Evolutionary conservation across 2,113 vertebrate genomes (phyloP).

Genomic region (Taurulus bubalis): DNA sequence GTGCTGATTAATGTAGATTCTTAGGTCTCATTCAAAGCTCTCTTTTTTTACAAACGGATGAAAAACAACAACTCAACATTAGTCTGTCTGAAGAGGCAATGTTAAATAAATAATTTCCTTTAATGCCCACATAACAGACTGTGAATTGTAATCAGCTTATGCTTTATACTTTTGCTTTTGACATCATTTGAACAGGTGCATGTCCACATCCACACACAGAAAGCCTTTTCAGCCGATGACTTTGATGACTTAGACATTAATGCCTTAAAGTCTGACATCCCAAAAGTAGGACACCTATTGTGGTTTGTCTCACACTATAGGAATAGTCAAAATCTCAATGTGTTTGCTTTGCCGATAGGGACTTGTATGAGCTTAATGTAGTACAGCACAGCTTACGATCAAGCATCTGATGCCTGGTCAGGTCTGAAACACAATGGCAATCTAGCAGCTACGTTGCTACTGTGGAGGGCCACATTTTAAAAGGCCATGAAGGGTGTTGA

Average conservation of each 20-base stretch:
- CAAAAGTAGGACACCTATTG: neutral
- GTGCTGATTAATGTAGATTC: slow-evolving; percentile 37
- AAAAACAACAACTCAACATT: slow-evolving; percentile 21
- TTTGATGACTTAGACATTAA: neutral
- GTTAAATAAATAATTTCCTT: slow-evolving; percentile 12
- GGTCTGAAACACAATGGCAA: neutral
- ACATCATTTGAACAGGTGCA: neutral
- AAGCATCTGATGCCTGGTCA: neutral
- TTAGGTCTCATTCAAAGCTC: slow-evolving; percentile 30
- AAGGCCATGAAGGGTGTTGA: neutral
- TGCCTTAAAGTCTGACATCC: neutral
- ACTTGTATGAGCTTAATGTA: neutral
- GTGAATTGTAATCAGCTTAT: slow-evolving; percentile 2
- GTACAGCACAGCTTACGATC: neutral
- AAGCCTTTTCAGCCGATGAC: neutral
- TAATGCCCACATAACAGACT: neutral
- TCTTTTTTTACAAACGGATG: slow-evolving; percentile 14
- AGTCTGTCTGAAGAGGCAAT: slow-evolving; percentile 18
- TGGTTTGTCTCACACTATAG: neutral
- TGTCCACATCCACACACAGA: neutral
- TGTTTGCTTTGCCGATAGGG: neutral
- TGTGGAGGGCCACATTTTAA: neutral
- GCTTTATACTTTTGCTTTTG: neutral
- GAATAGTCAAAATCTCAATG: neutral
- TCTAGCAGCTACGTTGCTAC: neutral